Conservation (phyloP, 2,113 vertebrate genomes). For the Onychostruthus taczanowskii region DNA sequence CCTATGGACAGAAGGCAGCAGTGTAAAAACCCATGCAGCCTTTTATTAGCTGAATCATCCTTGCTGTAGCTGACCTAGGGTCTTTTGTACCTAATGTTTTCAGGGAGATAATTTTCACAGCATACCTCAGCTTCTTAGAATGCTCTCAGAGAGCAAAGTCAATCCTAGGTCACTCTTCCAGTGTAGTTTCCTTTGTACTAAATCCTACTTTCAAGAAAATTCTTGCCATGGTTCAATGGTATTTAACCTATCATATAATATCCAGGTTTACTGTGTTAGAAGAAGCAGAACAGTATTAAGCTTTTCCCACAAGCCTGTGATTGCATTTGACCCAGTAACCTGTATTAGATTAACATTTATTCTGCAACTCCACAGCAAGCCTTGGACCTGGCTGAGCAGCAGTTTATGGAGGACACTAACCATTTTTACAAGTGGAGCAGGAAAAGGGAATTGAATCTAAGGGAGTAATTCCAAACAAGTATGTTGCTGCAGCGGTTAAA, state of each 20-base stretch:
- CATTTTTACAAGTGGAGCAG: conserved; percentile 84
- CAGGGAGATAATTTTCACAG: conserved; percentile 67
- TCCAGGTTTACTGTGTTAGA: conserved; percentile 84
- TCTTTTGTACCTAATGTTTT: conserved; percentile 62
- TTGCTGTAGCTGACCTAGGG: conserved; percentile 35
- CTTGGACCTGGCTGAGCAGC: conserved; percentile 77
- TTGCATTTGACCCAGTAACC: conserved; percentile 87
- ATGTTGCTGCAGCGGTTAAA: conserved; percentile 78
- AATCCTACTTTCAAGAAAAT: conserved; percentile 84
- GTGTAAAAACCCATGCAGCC: conserved; percentile 3
- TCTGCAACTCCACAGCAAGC: conserved; percentile 81
- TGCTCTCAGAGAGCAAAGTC: conserved; percentile 75
- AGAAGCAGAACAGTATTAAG: conserved; percentile 85
- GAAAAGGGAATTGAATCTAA: conserved; percentile 84
- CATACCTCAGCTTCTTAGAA: conserved; percentile 60
- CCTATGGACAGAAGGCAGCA: background rate
- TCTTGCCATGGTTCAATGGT: conserved; percentile 82
- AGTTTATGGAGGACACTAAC: conserved; percentile 83
- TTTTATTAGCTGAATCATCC: conserved; percentile 62
- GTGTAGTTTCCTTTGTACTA: conserved; percentile 80
- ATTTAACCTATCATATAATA: conserved; percentile 88
- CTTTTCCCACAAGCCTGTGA: conserved; percentile 86
- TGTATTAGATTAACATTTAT: conserved; percentile 90
- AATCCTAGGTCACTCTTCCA: conserved; percentile 79
- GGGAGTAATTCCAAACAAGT: conserved; percentile 82